Evolutionary conservation across 2,888 invertebrate genomes (phyloP).

Genomic region (Tinea semifulvella): DNA sequence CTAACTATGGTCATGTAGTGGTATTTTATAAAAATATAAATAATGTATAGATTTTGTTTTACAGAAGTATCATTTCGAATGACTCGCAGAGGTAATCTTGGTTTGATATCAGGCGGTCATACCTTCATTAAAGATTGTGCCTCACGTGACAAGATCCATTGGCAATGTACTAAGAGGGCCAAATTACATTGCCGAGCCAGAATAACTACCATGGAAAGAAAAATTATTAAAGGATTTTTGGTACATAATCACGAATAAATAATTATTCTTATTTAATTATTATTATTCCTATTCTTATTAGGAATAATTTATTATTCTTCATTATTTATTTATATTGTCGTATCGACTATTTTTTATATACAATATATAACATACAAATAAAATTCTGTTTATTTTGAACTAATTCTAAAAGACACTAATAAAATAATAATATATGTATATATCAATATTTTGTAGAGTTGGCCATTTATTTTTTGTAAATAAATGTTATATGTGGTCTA

Average conservation of each 20-base stretch:
- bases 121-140: neutral
- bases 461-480: no score
- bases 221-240: neutral
- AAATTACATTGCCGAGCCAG: conserved; percentile 1
- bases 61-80: neutral
- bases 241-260: neutral
- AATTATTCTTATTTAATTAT: neutral
- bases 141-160: conserved; percentile 14
- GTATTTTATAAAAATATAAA: no score
- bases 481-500: no score
- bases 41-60: neutral
- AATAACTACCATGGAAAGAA: neutral
- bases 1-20: no score
- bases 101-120: neutral
- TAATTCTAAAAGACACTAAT: no score
- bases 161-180: conserved; percentile 10
- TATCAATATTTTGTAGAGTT: no score
- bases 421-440: no score
- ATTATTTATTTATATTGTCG: no score
- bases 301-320: no score
- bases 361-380: no score
- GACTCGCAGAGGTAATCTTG: neutral
- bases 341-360: no score
- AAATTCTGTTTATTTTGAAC: no score
- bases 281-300: neutral